These are phyloP conservation scores for Pelecanus crispus DNA, from an alignment of 2,113 vertebrate genomes.

Conservation along the genomic window DNA sequence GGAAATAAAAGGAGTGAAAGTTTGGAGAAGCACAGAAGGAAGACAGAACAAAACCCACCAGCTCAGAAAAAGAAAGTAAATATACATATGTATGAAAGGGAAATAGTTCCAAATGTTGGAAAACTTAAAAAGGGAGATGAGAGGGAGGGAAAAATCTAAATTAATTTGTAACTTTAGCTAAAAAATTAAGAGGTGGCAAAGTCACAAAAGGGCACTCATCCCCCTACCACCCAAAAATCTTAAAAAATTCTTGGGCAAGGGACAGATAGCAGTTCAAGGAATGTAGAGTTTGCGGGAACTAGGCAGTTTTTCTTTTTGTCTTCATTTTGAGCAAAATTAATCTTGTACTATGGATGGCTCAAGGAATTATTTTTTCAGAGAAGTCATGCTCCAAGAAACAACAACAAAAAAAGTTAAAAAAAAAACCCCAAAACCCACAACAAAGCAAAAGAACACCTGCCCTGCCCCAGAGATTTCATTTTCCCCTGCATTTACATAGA, in stretches of 20 bases:
- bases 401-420: background rate
- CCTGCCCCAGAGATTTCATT: background rate
- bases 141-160: background rate
- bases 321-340: background rate
- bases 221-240: background rate
- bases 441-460: background rate
- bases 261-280: background rate
- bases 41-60: background rate
- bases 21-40: background rate
- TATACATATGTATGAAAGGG: background rate
- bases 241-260: background rate
- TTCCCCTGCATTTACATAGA: background rate
- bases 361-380: background rate
- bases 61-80: background rate
- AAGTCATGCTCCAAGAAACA: background rate
- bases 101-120: background rate
- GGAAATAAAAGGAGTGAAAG: background rate
- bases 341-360: background rate
- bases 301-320: background rate
- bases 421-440: background rate
- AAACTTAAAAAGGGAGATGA: background rate
- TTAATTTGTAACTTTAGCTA: background rate
- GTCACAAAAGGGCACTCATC: background rate
- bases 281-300: background rate
- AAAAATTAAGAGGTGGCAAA: background rate